Evolutionary conservation across 2,113 vertebrate genomes (phyloP).

Genomic region (Bagarius yarrelli): DNA sequence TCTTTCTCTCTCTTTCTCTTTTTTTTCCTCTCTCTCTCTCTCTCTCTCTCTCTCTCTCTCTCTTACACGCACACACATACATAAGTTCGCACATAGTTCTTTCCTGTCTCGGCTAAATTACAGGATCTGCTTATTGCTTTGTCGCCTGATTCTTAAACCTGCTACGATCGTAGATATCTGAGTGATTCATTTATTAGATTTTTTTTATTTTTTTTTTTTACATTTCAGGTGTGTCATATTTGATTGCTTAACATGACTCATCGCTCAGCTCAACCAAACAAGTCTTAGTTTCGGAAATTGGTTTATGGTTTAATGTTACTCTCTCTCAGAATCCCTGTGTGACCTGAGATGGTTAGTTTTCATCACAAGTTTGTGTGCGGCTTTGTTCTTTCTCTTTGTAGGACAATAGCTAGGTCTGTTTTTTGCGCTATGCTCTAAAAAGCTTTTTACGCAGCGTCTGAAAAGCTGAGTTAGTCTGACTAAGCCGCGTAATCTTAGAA

Average conservation of each 20-base stretch:
- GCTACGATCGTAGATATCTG: neutral
- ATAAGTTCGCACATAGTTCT: neutral
- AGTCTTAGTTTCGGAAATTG: too few relatives aligned
- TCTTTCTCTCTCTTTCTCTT: neutral
- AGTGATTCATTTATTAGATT: too few relatives aligned
- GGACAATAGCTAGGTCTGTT: constrained; percentile 24
- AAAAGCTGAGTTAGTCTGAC: constrained; percentile 33
- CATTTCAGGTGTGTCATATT: neutral
- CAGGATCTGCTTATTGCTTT: constrained; percentile 28
- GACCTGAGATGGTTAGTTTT: constrained; percentile 2
- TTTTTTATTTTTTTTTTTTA: neutral
- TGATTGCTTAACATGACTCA: neutral
- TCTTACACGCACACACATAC: neutral
- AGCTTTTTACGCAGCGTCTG: neutral
- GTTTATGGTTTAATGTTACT: neutral
- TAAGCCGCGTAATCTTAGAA: constrained; percentile 19
- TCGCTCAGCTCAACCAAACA: neutral
- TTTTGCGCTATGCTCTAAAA: constrained; percentile 4
- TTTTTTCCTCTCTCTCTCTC: neutral
- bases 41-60: neutral
- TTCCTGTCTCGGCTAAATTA: constrained; percentile 38
- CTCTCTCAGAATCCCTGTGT: neutral
- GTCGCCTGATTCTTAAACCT: constrained; percentile 19
- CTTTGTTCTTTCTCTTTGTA: neutral
- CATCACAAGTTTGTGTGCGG: neutral